These are phyloP conservation scores for Cheilinus undulatus DNA, from an alignment of 2,113 vertebrate genomes.

Conservation along the genomic window DNA sequence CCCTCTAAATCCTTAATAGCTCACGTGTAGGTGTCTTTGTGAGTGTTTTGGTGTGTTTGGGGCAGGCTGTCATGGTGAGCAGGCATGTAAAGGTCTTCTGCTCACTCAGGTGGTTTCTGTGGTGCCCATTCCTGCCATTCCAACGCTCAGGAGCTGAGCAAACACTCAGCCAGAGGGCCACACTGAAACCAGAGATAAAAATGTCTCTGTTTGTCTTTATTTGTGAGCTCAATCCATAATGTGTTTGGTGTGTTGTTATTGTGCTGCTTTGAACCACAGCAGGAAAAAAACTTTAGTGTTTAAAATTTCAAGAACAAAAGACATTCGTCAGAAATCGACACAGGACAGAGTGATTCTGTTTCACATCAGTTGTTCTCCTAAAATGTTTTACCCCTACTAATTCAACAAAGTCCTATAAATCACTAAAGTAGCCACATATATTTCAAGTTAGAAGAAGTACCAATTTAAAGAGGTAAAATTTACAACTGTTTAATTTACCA, in stretches of 20 bases:
- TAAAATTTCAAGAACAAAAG: not conserved
- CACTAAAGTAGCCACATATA: no score
- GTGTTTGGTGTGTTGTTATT: not conserved
- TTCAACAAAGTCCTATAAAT: no score
- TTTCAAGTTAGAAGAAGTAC: no score
- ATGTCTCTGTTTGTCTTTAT: not conserved
- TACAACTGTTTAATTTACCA: not conserved
- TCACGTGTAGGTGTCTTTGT: slow-evolving; percentile 17
- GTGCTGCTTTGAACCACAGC: not conserved
- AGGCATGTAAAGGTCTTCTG: slow-evolving; percentile 70
- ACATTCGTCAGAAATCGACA: not conserved
- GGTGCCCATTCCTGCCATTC: slow-evolving; percentile 76
- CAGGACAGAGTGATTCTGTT: not conserved
- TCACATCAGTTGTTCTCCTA: no score
- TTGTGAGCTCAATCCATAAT: not conserved
- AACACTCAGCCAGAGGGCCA: slow-evolving; percentile 50
- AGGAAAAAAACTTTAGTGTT: not conserved
- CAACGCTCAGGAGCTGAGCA: slow-evolving; percentile 61
- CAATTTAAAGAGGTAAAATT: not conserved
- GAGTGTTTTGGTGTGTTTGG: slow-evolving; percentile 77
- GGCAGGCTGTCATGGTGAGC: slow-evolving; percentile 76
- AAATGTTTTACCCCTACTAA: no score
- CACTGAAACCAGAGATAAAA: slow-evolving; percentile 12
- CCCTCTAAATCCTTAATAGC: not conserved
- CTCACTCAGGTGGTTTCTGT: slow-evolving; percentile 72